Base-by-base conservation (phyloP, 2,113 vertebrate genomes). In the Heterocephalus glaber region DNA sequence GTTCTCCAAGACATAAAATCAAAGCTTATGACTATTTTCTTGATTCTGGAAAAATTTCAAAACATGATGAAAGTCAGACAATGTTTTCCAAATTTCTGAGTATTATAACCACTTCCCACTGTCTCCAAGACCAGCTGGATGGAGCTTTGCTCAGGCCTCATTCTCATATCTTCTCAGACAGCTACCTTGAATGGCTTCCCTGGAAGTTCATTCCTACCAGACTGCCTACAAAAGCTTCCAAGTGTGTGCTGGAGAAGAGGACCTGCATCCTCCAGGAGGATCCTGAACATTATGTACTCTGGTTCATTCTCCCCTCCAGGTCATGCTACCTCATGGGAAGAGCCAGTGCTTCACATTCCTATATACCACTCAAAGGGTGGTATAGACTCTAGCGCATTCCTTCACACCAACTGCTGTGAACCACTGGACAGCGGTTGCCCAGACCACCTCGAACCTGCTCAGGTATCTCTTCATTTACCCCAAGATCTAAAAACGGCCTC, bases 1-100 rank as follows among this genome's bases (percentile, higher is more conserved):
- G 5, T 52, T 92, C 82, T 61, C 58, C 30, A 0, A 0, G 35
- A 80, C 33, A 79, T 82, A 52, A 70, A 92, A 56, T 0, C 0
- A 41, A 41, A 74, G 49, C 80, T 61, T 30, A 26, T 56, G 3
- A 89, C 19, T 63, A 17, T 68, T 70, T 83, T 74, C 16, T 81
- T 52, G 41, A 80, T 17, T 66, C 47, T 90, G 60, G 79, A 90
- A 33, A 72, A 89, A 79, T 77, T 93, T 80, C 88, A 76, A 91
- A 74, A 76, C 56, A 80, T 89, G 61, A 56, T 82, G 56, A 88
- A 74, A 96, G n/a, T 81, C 28, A 92, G 66, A 70, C 52, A 77
- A 35, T 47, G 6, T 33, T 94, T 96, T 84, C 74, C 54, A 76
- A 72, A 44, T 47, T 89, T 95, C 68, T 92, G 63, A 90, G 90